Base-by-base conservation (phyloP, 2,888 invertebrate species). In the Acrobasis suavella region DNA sequence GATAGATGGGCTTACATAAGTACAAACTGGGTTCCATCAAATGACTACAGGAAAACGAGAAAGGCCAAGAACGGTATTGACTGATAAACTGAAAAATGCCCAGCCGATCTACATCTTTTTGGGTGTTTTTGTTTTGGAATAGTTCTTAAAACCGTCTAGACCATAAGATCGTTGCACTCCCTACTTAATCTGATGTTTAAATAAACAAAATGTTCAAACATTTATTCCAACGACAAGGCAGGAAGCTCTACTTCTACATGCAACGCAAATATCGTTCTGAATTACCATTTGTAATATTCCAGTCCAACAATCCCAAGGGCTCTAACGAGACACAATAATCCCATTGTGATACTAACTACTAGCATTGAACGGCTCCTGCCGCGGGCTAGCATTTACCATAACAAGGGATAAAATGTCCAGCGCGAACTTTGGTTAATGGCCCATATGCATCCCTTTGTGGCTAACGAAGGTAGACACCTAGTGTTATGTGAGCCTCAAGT, bases 351-450 rank as follows among this genome's bases (percentile, higher is more conserved):
- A 73, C 74, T 76, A 77, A 74, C 75, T 72, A 78, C 75, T 71
- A 69, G 67, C 67, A 72, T 72, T 62, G 66, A 67, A 74, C 72
- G 68, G 71, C 65, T 70, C 74, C 72, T 17, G 38, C 72, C 69
- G 78, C 83, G 78, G 83, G 80, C 80, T 78, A 72, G 78, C 81
- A 85, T 86, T 89, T 87, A 86, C 83, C 86, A 87, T 90, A 89
- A 89, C 89, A 89, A 89, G 87, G 79, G 76, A 68, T 72, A 72
- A 74, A 72, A 76, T 72, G 70, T 66, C 68, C 67, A 70, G 63
- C 67, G 59, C 54, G 60, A 63, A 62, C 64, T 62, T 50, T 22
- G 39, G n/a, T n/a, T n/a, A 52, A 60, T 39, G 38, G 50, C 46
- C 46, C 49, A 62, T 62, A 62, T 32, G 52, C 49, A 54, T 54